Base-by-base conservation (phyloP, 2,888 invertebrate species). In the Drymonia ruficornis region DNA sequence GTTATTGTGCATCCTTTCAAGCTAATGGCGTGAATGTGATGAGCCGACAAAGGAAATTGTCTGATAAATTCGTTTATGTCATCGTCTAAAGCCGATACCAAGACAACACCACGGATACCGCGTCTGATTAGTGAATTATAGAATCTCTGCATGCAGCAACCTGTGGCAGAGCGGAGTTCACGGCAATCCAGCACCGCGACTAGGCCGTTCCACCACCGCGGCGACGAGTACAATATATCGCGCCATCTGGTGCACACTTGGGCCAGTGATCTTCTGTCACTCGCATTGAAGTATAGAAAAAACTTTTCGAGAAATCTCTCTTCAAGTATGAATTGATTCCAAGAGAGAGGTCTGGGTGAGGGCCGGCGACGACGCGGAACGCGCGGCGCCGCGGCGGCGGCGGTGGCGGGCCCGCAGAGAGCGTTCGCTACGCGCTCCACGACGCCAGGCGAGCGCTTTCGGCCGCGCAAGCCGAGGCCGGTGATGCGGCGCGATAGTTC, bases 391-490 rank as follows among this genome's bases (percentile, higher is more conserved):
- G 84, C 74, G 59, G 84, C 72, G 62, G 86, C 74, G 64, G 86
- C 74, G 13, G 82, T 74, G 55, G 93, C 89, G 53, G 96, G 96
- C 13, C 97, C 97, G 84, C 97, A 97, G 56, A 97, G 95, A 28
- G 97, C 97, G 83, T 96, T 96, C 48, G 97, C 97, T 56, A 97
- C 97, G 69, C 97, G 95, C 85, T 97, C 97, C 94, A 97, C 97
- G 65, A 97, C 97, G 67, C 95, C 93, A 61, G 93, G 84, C 61
- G 94, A 91, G 62, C 92, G 91, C 73, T 94, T 94, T 65, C 94
- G 93, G 56, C 94, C 95, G 71, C 96, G 95, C 79, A 96, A 89
- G 52, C 96, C 95, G 73, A 97, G 93, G 60, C 97, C 97, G 80
- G 96, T 97, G 89, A 98, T 97, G 80, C 97, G 95, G 82, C 97